Base-by-base conservation (phyloP, 2,797 vertebrate species). In the Nyctibius grandis region DNA sequence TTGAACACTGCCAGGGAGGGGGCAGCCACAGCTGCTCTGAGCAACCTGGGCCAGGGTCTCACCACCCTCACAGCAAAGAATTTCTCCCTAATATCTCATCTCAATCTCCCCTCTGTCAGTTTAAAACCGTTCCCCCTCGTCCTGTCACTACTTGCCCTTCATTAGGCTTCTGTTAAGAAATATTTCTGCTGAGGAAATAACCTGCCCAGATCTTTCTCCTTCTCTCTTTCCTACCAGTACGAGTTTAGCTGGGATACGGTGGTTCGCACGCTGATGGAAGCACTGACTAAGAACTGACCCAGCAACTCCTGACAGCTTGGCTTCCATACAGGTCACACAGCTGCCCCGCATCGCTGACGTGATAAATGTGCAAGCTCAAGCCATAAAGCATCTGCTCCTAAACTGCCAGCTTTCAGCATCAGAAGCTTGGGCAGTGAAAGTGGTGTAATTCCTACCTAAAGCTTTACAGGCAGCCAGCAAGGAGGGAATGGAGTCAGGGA, bases 141-240 rank as follows among this genome's bases (percentile, higher is more conserved):
- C n/a, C n/a, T n/a, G n/a, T n/a, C n/a, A n/a, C n/a, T n/a, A n/a
- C n/a, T n/a, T n/a, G n/a, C n/a, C n/a, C n/a, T n/a, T 42, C 40
- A 15, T 42, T 42, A 42, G 11, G 40, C 40, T 42, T 42, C 40
- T 42, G 40, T 42, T 42, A 11, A 42, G 40, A 42, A 42, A 11
- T 50, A 36, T 36, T 80, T 87, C 65, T 67, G 53, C 34, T 64
- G 47, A 75, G n/a, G 81, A 86, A 64, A 38, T 33, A 54, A 54
- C 22, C 34, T 2, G 6, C 23, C 17, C n/a, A 18, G 64, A 19
- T 51, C 59, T 54, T 3, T 6, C 11, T 15, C 10, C 12, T 0
- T 4, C 6, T 21, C 16, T 25, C 42, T 50, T 74, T 31, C 60
- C 47, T 34, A 12, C 25, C 53, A 48, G 53, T 11, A 33, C 9